Percentiles rank a stretch among this genome's conserved stretches.
Conservation (phyloP, 1,140 invertebrate genomes). For the Ladona fulva region DNA sequence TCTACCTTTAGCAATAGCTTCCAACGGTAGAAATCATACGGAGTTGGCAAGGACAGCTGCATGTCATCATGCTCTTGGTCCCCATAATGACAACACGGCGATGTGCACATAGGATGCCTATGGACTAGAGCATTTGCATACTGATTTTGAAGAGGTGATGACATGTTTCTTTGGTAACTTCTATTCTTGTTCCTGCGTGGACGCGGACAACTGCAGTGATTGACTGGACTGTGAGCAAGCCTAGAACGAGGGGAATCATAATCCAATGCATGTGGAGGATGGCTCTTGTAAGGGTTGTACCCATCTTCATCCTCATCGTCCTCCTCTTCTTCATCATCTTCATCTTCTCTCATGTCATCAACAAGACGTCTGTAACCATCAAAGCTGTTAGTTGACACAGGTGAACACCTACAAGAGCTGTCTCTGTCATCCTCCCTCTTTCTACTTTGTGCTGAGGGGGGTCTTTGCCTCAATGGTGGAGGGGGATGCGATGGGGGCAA, state of each 20-base stretch:
- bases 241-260: background rate
- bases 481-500: background rate
- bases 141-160: background rate
- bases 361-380: background rate
- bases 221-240: background rate
- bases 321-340: background rate
- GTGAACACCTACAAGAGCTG: background rate
- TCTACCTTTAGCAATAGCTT: slow-evolving; percentile 15
- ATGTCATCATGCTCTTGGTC: slow-evolving; percentile 10
- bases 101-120: background rate
- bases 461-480: background rate
- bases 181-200: background rate
- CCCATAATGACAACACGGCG: slow-evolving; percentile 9
- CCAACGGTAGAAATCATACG: slow-evolving; percentile 14
- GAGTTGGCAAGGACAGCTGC: slow-evolving; percentile 10
- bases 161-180: background rate
- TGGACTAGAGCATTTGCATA: background rate
- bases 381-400: background rate
- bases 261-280: background rate
- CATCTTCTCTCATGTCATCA: background rate
- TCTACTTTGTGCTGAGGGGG: background rate
- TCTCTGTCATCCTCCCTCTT: background rate
- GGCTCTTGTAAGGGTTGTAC: background rate
- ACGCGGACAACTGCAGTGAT: background rate
- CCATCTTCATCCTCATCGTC: background rate